Evolutionary conservation across 2,888 invertebrate genomes (phyloP).

Genomic region (Calameuta idolon): DNA sequence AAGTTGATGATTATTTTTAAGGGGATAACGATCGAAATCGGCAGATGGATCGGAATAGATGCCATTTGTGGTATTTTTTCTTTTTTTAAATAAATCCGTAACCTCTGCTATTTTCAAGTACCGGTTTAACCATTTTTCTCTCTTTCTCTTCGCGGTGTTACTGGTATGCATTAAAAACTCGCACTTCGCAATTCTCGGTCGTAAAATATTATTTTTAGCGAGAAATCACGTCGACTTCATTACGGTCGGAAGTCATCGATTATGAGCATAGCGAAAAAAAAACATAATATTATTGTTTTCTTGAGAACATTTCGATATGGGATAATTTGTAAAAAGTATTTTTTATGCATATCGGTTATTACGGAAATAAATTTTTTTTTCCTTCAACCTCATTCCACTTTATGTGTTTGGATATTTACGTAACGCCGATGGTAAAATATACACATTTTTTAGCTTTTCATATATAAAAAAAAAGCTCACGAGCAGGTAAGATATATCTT

Average conservation of each 20-base stretch:
- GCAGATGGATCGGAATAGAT: neutral
- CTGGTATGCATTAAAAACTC: neutral
- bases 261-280: neutral
- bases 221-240: neutral
- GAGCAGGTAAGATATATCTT: neutral
- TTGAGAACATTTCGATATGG: neutral
- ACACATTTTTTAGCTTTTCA: neutral
- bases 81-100: neutral
- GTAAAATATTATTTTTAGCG: neutral
- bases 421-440: neutral
- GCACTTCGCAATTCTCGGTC: neutral
- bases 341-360: neutral
- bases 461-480: neutral
- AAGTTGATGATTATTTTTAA: neutral
- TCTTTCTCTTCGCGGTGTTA: neutral
- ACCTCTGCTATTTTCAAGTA: neutral
- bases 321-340: neutral
- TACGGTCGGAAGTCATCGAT: neutral
- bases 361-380: neutral
- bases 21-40: neutral
- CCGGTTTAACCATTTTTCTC: neutral
- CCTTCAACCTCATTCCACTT: neutral
- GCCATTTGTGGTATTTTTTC: neutral
- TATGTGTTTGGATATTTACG: neutral
- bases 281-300: neutral